Percentiles rank a stretch among this genome's conserved stretches.
Evolutionary conservation across 2,797 vertebrate species (phyloP).

Genomic region (Loriculus beryllinus): DNA sequence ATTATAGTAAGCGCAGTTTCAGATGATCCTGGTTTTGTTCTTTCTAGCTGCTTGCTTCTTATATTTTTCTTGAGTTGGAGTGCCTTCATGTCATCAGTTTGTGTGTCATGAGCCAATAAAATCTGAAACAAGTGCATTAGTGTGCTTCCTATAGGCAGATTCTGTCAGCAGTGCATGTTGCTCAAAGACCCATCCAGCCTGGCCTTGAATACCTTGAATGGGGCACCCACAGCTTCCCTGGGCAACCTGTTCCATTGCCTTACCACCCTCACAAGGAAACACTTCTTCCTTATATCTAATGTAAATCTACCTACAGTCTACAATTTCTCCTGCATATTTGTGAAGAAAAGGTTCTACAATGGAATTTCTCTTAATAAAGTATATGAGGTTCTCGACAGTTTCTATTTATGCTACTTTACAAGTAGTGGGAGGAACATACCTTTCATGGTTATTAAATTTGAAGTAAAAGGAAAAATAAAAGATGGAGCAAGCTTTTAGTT

Average conservation of each 20-base stretch:
- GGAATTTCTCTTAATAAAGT: not conserved
- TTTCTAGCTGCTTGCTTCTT: not conserved
- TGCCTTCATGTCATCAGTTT: not conserved
- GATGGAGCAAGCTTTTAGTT: not conserved
- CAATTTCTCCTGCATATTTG: not conserved
- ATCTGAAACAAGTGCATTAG: not conserved
- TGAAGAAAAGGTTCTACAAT: not conserved
- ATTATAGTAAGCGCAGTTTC: not conserved
- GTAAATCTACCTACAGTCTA: not conserved
- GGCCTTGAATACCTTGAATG: not conserved
- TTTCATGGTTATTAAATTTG: not conserved
- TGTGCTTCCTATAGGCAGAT: not conserved
- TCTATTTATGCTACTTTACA: not conserved
- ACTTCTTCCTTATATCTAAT: not conserved
- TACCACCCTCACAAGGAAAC: not conserved
- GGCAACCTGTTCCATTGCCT: not conserved
- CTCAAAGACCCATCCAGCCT: not conserved
- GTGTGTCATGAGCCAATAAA: not conserved
- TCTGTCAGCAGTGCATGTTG: not conserved
- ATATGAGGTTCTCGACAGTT: not conserved
- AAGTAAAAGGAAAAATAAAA: not conserved
- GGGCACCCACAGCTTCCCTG: not conserved
- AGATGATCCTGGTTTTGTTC: not conserved
- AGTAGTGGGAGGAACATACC: not conserved
- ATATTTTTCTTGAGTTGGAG: not conserved